Percentiles rank a stretch among this genome's conserved stretches.
Evolutionary conservation across 1,140 invertebrate species (phyloP).

Genomic region (Telenomus remus): DNA sequence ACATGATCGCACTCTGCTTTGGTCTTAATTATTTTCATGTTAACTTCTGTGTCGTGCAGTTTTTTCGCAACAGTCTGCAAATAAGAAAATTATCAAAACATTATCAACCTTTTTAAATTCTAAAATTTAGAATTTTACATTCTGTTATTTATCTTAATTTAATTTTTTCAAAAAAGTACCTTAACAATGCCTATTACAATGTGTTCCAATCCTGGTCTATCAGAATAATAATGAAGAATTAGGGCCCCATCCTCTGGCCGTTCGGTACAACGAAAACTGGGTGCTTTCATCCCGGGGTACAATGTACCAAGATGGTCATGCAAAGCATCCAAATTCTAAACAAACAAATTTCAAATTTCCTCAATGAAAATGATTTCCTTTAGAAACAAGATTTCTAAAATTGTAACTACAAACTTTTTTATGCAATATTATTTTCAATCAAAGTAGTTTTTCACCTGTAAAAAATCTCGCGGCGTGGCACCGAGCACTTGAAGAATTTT

Average conservation of each 20-base stretch:
- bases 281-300: conserved; percentile 94
- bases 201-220: conserved; percentile 92
- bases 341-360: conserved; percentile 8
- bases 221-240: conserved; percentile 94
- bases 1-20: conserved; percentile 94
- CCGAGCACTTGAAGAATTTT: conserved; percentile 94
- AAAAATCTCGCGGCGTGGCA: conserved; percentile 92
- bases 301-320: conserved; percentile 94
- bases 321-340: conserved; percentile 92
- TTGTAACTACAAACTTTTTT: no score
- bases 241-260: conserved; percentile 88
- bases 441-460: conserved; percentile 80
- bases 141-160: no score
- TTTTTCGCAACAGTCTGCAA: conserved; percentile 91
- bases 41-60: conserved; percentile 92
- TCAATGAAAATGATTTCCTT: no score
- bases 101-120: no score
- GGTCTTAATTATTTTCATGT: conserved; percentile 90
- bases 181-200: conserved; percentile 97
- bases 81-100: conserved; percentile 9
- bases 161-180: conserved; percentile 74
- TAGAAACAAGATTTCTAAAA: no score
- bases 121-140: no score
- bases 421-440: no score
- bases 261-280: conserved; percentile 93